Evolutionary conservation across 2,888 invertebrate species (phyloP), one percentile per base, ranked within the genome.

Genomic region (Parnassius glacialis): DNA sequence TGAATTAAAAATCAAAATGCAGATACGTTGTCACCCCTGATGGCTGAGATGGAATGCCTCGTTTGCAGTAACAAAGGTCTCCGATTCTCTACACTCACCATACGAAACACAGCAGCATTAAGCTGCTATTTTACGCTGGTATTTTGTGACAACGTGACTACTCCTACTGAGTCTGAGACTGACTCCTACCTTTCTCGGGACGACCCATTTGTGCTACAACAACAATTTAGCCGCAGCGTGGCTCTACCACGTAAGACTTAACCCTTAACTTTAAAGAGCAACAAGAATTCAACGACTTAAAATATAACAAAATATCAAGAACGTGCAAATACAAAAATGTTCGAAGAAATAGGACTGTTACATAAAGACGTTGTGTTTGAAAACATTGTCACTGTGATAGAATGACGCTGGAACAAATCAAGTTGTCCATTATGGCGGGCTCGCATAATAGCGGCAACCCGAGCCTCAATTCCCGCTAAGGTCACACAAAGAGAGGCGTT

Each of bases 401-500:
- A 57, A 57, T 52, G 57, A 61, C 45, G 56, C 47, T 48, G 53
- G 25, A 48, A 58, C 62, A 58, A 58, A 62, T 62, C 58, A 59
- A 58, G 52, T 55, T 43, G 42, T 65, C 48, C 52, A 58, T 61
- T 57, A 61, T 56, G 52, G 45, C 47, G 56, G 52, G 57, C 50
- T 56, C 54, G 54, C 58, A 62, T 48, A 59, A 59, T 59, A 57
- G 48, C 56, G 48, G 64, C 68, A 68, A 70, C 68, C 65, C 64
- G 64, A 68, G 64, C 60, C 47, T 53, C 57, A 52, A 64, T 74
- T 74, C 72, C 74, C 75, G 77, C 72, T 80, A 80, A 82, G 84
- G 84, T 84, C 85, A 78, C 70, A 74, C 71, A 74, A 73, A 73
- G 72, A 71, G 68, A 64, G 69, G 72, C 74, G 76, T 75, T 71